Evolutionary conservation across 92 coral and sea anemone species (phyloP).

Genomic region (Phenganax marumi): DNA sequence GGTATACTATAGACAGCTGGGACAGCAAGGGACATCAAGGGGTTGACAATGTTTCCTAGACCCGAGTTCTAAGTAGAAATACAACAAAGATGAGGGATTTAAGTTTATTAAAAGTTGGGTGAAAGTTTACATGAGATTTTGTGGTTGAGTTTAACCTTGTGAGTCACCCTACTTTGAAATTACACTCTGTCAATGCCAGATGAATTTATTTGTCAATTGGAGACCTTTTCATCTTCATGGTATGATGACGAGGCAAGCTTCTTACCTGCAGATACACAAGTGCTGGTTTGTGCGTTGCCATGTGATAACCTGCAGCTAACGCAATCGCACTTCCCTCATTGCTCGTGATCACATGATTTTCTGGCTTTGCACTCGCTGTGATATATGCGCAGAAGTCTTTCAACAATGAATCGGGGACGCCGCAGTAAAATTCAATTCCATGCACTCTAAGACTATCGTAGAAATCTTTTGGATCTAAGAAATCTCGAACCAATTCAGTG

Average conservation of each 20-base stretch:
- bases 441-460: slow-evolving; percentile 76
- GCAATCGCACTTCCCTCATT: slow-evolving; percentile 94
- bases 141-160: too few species aligned
- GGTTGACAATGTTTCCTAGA: slow-evolving; percentile 90
- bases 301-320: slow-evolving; percentile 91
- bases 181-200: too few species aligned
- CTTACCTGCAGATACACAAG: slow-evolving; percentile 90
- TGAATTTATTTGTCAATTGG: too few species aligned
- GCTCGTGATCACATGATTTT: slow-evolving; percentile 80
- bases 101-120: too few species aligned
- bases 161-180: too few species aligned
- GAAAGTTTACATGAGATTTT: too few species aligned
- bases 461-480: slow-evolving; percentile 90
- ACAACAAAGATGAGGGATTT: too few species aligned
- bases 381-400: slow-evolving; percentile 99
- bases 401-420: slow-evolving; percentile 93
- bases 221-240: not conserved
- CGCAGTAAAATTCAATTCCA: slow-evolving; percentile 97
- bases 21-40: slow-evolving; percentile 90
- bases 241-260: not conserved
- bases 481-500: slow-evolving; percentile 96
- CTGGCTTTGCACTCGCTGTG: slow-evolving; percentile 70
- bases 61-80: slow-evolving; percentile 74
- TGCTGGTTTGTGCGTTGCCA: slow-evolving; percentile 93
- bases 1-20: slow-evolving; percentile 97